Conservation (phyloP, 37 sponge, comb jelly and placozoan genomes). For the Ephydatia muelleri region DNA sequence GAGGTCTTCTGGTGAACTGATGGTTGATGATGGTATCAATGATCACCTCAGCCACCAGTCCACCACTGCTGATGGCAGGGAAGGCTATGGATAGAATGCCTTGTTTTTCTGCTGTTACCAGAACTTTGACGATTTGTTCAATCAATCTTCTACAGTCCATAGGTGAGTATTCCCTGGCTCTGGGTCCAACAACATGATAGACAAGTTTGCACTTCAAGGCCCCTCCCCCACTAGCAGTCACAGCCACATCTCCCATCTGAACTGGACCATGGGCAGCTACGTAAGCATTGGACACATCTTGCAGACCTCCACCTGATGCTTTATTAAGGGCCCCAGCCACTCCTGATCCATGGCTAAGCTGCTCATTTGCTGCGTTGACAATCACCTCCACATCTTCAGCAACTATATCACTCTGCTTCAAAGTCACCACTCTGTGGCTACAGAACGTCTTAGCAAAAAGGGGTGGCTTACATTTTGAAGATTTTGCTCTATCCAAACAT, state of each 20-base stretch:
- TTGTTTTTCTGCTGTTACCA: conserved; percentile 33
- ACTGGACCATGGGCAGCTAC: conserved; percentile 7
- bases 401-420: conserved; percentile 68
- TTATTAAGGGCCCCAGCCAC: conserved; percentile 69
- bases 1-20: conserved; percentile 22
- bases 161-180: neutral
- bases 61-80: conserved; percentile 76
- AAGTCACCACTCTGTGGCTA: conserved; percentile 36
- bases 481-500: neutral
- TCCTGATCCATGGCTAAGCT: conserved; percentile 59
- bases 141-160: conserved; percentile 34
- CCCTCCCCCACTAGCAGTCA: conserved; percentile 65
- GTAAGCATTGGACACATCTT: conserved; percentile 26
- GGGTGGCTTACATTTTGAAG: neutral
- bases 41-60: conserved; percentile 24
- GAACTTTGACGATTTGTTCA: conserved; percentile 24
- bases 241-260: conserved; percentile 48
- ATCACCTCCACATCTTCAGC: conserved; percentile 61
- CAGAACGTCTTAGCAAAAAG: neutral
- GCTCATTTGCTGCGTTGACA: conserved; percentile 78
- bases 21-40: conserved; percentile 38
- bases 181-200: conserved; percentile 79
- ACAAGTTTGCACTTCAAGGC: conserved; percentile 49
- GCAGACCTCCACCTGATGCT: conserved; percentile 56
- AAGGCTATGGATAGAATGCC: conserved; percentile 52